Evolutionary conservation across 1,140 invertebrate genomes (phyloP).

Genomic region (Drosophila albomicans): DNA sequence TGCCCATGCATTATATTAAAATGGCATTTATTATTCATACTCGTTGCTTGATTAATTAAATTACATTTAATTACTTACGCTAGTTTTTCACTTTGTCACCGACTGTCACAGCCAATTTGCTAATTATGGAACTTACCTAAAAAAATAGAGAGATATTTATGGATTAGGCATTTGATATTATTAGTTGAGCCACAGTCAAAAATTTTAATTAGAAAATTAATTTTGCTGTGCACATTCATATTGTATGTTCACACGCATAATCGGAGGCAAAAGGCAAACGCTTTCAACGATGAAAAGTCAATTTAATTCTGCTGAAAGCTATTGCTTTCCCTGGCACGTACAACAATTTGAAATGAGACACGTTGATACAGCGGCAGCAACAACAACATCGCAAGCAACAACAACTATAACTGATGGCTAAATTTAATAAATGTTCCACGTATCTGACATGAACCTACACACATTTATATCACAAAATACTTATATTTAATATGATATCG

Average conservation of each 20-base stretch:
- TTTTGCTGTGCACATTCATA: not conserved
- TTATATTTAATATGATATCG: slow-evolving; percentile 8
- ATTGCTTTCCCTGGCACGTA: slow-evolving; percentile 71
- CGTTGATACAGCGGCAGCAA: slow-evolving; percentile 29
- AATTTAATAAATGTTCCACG: slow-evolving; percentile 69
- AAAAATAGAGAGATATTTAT: slow-evolving; percentile 3
- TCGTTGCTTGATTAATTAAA: slow-evolving; percentile 8
- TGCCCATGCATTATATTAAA: not conserved
- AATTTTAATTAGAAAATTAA: slow-evolving; percentile 39
- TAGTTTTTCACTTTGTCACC: slow-evolving; percentile 1
- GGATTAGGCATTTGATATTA: slow-evolving; percentile 6
- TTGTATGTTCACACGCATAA: not conserved
- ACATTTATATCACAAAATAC: not conserved
- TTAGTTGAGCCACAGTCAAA: slow-evolving; percentile 18
- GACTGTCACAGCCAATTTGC: slow-evolving; percentile 12
- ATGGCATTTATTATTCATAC: slow-evolving; percentile 12
- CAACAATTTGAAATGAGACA: slow-evolving; percentile 73
- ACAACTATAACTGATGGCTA: slow-evolving; percentile 60
- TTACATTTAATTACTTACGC: slow-evolving; percentile 20
- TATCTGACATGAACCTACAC: slow-evolving; percentile 20
- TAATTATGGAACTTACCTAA: slow-evolving; percentile 38
- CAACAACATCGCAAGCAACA: slow-evolving; percentile 13
- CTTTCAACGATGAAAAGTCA: slow-evolving; percentile 51
- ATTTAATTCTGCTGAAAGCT: slow-evolving; percentile 77
- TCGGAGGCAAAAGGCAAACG: not conserved